phyloP scores from a whole-genome alignment of 2,113 vertebrate species.

The Sterna hirundo region DNA sequence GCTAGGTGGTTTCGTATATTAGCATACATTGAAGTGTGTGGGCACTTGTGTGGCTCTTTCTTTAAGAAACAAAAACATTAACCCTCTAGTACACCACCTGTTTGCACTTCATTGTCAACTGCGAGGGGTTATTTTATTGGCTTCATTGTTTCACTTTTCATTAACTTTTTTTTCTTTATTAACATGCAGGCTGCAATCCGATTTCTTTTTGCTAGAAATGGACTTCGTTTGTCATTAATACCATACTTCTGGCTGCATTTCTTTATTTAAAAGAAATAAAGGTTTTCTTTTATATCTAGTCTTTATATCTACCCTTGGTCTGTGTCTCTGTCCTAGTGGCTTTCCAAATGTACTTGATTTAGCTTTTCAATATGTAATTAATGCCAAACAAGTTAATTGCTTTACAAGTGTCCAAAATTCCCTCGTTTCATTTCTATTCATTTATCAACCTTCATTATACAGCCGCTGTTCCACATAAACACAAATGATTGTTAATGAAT shows the following conservation, averaged over 20 bases:
- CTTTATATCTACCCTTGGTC: conserved; percentile 71
- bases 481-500: conserved; percentile 83
- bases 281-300: conserved; percentile 62
- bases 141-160: conserved; percentile 59
- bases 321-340: conserved; percentile 62
- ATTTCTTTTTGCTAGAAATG: conserved; percentile 58
- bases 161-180: conserved; percentile 60
- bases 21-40: conserved; percentile 36
- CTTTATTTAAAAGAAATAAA: conserved; percentile 70
- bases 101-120: conserved; percentile 72
- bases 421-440: conserved; percentile 79
- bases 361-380: conserved; percentile 88
- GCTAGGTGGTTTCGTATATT: conserved; percentile 58
- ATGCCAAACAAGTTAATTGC: conserved; percentile 86
- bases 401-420: conserved; percentile 84
- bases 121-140: conserved; percentile 49
- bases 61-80: conserved; percentile 68
- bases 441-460: conserved; percentile 81
- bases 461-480: conserved; percentile 77
- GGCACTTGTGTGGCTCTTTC: conserved; percentile 40
- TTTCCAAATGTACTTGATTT: conserved; percentile 89
- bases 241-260: conserved; percentile 58
- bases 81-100: conserved; percentile 71
- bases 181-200: conserved; percentile 44
- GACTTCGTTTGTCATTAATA: conserved; percentile 72